Evolutionary conservation across 2,797 vertebrate species (phyloP).

Genomic region (Champsocephalus gunnari): DNA sequence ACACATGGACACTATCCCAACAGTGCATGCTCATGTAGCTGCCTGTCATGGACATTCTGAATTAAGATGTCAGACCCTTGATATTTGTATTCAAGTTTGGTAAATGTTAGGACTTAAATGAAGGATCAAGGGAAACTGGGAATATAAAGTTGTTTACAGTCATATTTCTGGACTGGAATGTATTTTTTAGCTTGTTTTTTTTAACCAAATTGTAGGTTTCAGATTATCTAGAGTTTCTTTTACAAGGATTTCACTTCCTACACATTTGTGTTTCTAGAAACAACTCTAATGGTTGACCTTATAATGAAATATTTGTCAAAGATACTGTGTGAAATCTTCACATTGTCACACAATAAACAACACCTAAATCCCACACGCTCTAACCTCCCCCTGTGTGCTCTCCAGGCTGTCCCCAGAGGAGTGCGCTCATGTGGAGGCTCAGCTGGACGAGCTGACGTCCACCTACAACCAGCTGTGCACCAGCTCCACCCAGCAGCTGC

Average conservation of each 20-base stretch:
- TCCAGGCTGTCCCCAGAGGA: slow-evolving; percentile 91
- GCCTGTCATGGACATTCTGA: neutral
- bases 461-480: slow-evolving; percentile 91
- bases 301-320: neutral
- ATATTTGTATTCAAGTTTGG: no score
- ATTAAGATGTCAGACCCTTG: no score
- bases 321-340: neutral
- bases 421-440: slow-evolving; percentile 88
- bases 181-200: neutral
- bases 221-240: neutral
- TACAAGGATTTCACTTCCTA: neutral
- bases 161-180: neutral
- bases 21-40: neutral
- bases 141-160: neutral
- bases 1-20: neutral
- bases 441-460: slow-evolving; percentile 87
- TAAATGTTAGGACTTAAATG: neutral
- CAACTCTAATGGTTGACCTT: neutral
- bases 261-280: neutral
- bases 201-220: neutral
- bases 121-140: neutral
- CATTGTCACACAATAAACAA: neutral
- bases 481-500: slow-evolving; percentile 90
- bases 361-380: neutral
- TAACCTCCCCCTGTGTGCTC: slow-evolving; percentile 8